Conservation (phyloP, 2,113 vertebrate species). For the Campylorhamphus procurvoides region DNA sequence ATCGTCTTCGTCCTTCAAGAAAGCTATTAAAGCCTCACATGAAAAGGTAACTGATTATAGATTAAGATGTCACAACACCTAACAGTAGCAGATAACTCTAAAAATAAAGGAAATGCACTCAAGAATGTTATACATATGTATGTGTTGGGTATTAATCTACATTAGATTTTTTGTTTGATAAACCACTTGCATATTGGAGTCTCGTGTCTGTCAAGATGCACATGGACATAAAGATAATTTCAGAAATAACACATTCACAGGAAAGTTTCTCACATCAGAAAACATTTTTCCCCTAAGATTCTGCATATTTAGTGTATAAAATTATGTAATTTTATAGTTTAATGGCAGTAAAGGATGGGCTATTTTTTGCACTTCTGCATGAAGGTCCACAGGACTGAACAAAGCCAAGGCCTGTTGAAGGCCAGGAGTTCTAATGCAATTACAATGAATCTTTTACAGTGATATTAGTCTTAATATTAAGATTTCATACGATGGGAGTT, state of each 20-base stretch:
- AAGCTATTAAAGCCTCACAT: slow-evolving; percentile 82
- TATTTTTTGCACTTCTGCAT: not conserved
- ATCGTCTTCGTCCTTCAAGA: slow-evolving; percentile 58
- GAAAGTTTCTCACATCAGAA: not conserved
- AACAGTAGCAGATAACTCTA: not conserved
- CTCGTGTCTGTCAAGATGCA: not conserved
- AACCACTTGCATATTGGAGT: not conserved
- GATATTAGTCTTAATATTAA: not conserved
- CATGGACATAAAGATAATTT: not conserved
- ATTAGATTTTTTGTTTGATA: not conserved
- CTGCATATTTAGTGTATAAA: not conserved
- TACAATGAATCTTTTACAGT: not conserved
- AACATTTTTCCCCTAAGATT: not conserved
- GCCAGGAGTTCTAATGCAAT: not conserved
- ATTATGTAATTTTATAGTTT: not conserved
- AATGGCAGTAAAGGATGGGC: not conserved
- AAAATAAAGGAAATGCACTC: not conserved
- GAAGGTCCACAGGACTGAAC: not conserved
- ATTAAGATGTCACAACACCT: not conserved
- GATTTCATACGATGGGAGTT: not conserved
- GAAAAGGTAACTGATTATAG: slow-evolving; percentile 68
- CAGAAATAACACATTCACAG: not conserved
- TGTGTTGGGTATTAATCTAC: not conserved
- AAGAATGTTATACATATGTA: not conserved
- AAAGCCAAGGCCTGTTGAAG: not conserved